Base-by-base conservation (phyloP, 1,140 invertebrate genomes). In the Conus ventricosus region DNA sequence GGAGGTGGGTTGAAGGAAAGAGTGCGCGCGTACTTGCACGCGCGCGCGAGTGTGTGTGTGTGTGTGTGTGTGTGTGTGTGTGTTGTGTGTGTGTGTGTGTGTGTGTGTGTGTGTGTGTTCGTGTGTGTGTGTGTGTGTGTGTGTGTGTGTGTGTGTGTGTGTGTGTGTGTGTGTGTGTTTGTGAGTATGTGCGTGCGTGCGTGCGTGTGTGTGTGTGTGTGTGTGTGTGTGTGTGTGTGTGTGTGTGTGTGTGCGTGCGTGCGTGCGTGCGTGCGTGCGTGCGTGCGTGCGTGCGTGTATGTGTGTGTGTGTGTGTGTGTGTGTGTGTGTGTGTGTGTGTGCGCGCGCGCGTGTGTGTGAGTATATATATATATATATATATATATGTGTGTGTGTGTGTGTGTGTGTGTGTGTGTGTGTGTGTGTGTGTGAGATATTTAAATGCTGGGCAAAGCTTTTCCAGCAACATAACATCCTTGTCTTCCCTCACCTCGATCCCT, bases 381-480 rank as follows among this genome's bases (percentile, higher is more conserved):
- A 7, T 78, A 7, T 78, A 7, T 78, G 25, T 78, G 25, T 78
- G 76, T 78, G 27, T 78, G 76, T 78, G 76, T 78, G 76, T 78
- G 76, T 78, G 76, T 78, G 76, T 78, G 76, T 78, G 76, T 78
- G 76, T 78, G 76, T 78, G 76, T 78, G 76, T 25, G 76, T 78
- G 76, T 78, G 76, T 78, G 76, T 78, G 76, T 17, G 76, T 78
- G n/a, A 51, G 8, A 60, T 25, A 25, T 7, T 39, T 39, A 39
- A 39, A 39, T 39, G 3, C 0, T 39, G 39, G 39, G 39, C 39
- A 39, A 39, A 39, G 39, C 39, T 39, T 39, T 39, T 39, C 39
- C 39, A 39, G 39, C 39, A 39, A 39, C 39, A 39, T 39, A 39
- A 39, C 39, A 39, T 1, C 39, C 0, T 39, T 39, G 39, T 39